Percentiles rank a stretch among this genome's conserved stretches.
These are phyloP conservation scores for Propsilocerus akamusi DNA, from an alignment of 1,140 invertebrate genomes.

Conservation along the genomic window DNA sequence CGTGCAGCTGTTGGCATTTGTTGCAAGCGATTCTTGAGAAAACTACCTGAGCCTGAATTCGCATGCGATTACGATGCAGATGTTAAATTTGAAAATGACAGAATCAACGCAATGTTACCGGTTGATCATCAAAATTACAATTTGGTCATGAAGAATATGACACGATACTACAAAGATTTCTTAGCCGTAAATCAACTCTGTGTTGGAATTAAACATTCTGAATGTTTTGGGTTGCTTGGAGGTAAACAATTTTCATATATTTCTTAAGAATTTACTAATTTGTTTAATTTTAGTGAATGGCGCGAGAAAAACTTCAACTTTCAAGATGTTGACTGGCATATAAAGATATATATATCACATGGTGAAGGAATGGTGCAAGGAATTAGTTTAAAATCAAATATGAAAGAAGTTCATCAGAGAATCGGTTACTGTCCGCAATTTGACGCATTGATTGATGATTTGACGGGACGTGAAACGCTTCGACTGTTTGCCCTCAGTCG, in stretches of 20 bases:
- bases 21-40: background rate
- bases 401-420: conserved; percentile 33
- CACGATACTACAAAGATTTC: conserved; percentile 37
- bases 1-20: background rate
- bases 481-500: conserved; percentile 54
- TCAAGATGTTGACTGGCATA: conserved; percentile 81
- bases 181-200: conserved; percentile 41
- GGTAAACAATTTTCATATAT: too few species aligned
- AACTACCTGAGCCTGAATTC: background rate
- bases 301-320: conserved; percentile 66
- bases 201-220: conserved; percentile 29
- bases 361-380: conserved; percentile 32
- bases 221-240: conserved; percentile 67
- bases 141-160: conserved; percentile 25
- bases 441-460: conserved; percentile 61
- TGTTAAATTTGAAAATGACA: conserved; percentile 7
- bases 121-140: conserved; percentile 7
- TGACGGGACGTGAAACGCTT: conserved; percentile 64
- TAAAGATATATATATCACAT: conserved; percentile 36
- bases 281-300: too few species aligned
- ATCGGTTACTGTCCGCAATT: conserved; percentile 72
- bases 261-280: too few species aligned
- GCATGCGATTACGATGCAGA: background rate
- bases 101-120: background rate
- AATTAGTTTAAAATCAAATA: conserved; percentile 30